Conservation (phyloP, 2,113 vertebrate species). For the Falcunculus frontatus region DNA sequence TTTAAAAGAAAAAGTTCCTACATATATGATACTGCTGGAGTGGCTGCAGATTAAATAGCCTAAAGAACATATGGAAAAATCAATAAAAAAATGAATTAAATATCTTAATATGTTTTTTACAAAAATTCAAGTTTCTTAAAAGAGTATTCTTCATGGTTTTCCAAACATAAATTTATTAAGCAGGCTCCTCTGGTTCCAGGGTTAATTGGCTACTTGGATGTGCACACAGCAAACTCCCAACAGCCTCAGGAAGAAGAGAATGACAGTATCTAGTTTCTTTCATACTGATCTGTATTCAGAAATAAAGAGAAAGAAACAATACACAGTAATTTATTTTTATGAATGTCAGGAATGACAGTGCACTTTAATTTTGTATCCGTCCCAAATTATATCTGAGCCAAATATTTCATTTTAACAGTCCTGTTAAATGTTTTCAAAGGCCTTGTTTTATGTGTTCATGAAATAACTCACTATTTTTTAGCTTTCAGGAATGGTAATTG, state of each 20-base stretch:
- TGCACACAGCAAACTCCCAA: background rate
- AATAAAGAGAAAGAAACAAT: conserved; percentile 51
- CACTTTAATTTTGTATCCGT: conserved; percentile 56
- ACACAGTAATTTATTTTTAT: conserved; percentile 64
- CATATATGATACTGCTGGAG: background rate
- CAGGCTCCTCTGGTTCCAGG: background rate
- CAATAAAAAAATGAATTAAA: background rate
- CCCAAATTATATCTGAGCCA: conserved; percentile 53
- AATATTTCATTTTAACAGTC: conserved; percentile 64
- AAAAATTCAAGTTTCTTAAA: background rate
- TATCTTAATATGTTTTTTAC: fast-evolving
- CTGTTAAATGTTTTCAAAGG: conserved; percentile 60
- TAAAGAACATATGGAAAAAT: background rate
- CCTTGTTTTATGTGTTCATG: conserved; percentile 38
- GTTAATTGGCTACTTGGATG: background rate
- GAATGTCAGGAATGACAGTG: conserved; percentile 57
- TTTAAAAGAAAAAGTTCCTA: background rate
- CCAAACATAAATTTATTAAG: background rate
- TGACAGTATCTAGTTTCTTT: background rate
- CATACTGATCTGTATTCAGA: conserved; percentile 49
- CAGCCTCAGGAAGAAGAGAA: background rate
- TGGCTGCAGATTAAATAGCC: background rate
- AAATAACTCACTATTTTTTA: conserved; percentile 61
- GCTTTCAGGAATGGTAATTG: conserved; percentile 58
- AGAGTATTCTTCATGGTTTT: background rate